A percentile compares a stretch with the other conserved stretches of the same genome.
Conservation (phyloP, 1,140 invertebrate species). For the Sweltsa coloradensis region DNA sequence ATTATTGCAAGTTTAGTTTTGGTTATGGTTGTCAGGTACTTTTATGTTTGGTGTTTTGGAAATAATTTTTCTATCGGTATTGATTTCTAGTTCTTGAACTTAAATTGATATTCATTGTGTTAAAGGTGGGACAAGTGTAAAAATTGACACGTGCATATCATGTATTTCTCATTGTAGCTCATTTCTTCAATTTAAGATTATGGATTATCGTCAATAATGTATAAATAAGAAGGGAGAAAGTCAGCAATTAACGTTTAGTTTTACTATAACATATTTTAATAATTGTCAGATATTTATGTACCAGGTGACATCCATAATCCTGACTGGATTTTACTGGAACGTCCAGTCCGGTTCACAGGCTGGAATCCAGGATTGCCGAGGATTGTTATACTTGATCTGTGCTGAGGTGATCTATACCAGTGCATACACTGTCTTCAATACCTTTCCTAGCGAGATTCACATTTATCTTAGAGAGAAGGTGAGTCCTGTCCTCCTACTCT, state of each 20-base stretch:
- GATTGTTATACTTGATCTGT: constrained; percentile 19
- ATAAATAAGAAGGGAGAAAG: neutral
- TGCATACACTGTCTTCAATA: constrained; percentile 19
- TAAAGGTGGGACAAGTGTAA: no score
- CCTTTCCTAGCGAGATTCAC: constrained; percentile 17
- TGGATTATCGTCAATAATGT: neutral
- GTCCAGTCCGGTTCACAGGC: constrained; percentile 16
- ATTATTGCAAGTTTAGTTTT: no score
- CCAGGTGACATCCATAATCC: constrained; percentile 18
- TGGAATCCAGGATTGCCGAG: constrained; percentile 20
- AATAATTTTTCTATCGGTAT: no score
- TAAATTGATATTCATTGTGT: no score
- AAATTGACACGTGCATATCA: no score
- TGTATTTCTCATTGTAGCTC: constrained; percentile 2
- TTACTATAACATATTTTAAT: neutral
- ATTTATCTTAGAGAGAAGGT: constrained; percentile 19
- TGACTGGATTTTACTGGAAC: constrained; percentile 17
- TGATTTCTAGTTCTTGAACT: no score
- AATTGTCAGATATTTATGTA: neutral
- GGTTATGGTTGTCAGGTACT: no score
- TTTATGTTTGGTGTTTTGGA: no score
- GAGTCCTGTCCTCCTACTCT: no score
- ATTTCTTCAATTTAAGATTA: neutral
- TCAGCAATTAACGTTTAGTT: no score
- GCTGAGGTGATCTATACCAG: constrained; percentile 20